A percentile compares a stretch with the other conserved stretches of the same genome.
These are phyloP conservation scores for Chanos chanos DNA, from an alignment of 2,797 vertebrate species.

Conservation along the genomic window DNA sequence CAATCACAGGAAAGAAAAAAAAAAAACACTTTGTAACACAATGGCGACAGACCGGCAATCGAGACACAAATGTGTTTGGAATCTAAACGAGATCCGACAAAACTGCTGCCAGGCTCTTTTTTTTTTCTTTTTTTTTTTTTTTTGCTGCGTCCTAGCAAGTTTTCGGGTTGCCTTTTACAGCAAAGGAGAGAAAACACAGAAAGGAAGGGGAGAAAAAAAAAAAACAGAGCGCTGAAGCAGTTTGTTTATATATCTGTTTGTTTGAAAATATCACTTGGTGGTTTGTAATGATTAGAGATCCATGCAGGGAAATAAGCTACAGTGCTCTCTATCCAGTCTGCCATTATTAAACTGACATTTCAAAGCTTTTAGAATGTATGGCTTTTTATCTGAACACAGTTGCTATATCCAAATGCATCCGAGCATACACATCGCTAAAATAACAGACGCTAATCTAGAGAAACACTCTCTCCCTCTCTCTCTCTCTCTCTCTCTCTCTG, in stretches of 20 bases:
- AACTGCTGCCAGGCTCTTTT: background rate
- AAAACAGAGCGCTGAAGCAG: too few relatives aligned
- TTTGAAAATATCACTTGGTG: too few relatives aligned
- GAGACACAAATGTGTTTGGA: constrained; percentile 2
- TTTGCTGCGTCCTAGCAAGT: background rate
- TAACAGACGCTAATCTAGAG: background rate
- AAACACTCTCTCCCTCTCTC: too few relatives aligned
- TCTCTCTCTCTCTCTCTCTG: too few relatives aligned
- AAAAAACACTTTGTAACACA: constrained; percentile 53
- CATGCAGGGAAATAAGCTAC: too few relatives aligned
- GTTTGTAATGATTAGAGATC: background rate
- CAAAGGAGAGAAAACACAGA: too few relatives aligned
- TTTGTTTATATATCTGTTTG: too few relatives aligned
- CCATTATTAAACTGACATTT: too few relatives aligned
- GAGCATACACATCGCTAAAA: background rate
- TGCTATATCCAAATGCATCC: background rate
- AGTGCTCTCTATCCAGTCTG: background rate
- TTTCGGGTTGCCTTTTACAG: too few relatives aligned
- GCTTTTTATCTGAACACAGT: too few relatives aligned
- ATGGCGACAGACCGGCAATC: constrained; percentile 6
- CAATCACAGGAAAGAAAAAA: constrained; percentile 57
- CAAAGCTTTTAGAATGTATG: too few relatives aligned
- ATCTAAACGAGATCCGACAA: constrained; percentile 1
- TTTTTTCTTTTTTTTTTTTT: background rate
- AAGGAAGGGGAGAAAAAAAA: too few relatives aligned